Evolutionary conservation across 2,888 invertebrate species (phyloP), one percentile per base, ranked within the genome.

Genomic region (Auanema freiburgensis): DNA sequence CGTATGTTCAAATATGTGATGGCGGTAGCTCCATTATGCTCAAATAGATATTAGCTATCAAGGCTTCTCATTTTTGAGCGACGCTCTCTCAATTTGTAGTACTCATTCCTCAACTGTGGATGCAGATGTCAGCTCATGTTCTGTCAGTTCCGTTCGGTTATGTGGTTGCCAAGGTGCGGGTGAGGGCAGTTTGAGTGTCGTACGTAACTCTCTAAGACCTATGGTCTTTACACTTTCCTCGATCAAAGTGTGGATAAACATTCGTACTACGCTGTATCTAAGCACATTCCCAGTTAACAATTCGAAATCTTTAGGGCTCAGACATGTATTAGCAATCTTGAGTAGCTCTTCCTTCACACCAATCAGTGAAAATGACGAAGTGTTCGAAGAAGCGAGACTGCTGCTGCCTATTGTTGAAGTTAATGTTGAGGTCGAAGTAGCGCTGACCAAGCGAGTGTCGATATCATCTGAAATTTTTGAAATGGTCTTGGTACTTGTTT

Each of bases 181-280:
- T 66, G 57, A 4, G 23, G 65, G 12, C 33, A 66, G 46, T 54
- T 62, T 58, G 50, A 66, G 65, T 57, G 58, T 25, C n/a, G 57
- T 54, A 44, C 65, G 65, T 62, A 65, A 61, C 65, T 66, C 62
- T 62, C 40, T 6, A 49, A 66, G 62, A 57, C 65, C 65, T 43
- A 65, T 65, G 51, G 58, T 66, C 40, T 14, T 21, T 40, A 60
- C 65, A 52, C 57, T 44, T 46, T 56, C 5, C 23, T 49, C 24
- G 57, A 57, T 57, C 42, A 59, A 59, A 33, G 40, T 5, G 52
- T 51, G 40, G 59, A 51, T 33, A 59, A 59, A 33, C 11, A 52
- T 40, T 59, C 59, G 4, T 52, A 52, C 57, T 57, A 46, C 12
- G 23, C 8, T 4, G 49, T 49, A 49, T 23, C 57, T 33, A n/a